Conservation (phyloP, 2,113 vertebrate species). For the Barnardius zonarius region DNA sequence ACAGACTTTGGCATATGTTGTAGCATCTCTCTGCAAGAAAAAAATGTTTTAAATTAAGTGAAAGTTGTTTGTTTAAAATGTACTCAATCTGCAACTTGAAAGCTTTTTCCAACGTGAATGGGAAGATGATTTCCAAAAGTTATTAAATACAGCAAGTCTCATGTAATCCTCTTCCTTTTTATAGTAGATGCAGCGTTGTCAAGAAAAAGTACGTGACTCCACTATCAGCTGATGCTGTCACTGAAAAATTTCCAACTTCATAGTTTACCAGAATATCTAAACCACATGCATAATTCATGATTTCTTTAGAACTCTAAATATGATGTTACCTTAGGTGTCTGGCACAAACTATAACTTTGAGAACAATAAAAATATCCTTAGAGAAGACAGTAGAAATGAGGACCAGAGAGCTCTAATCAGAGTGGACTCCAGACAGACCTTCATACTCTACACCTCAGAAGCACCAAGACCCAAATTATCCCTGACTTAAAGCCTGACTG, state of each 20-base stretch:
- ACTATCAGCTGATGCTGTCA: not conserved
- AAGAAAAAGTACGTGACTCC: not conserved
- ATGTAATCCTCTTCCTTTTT: not conserved
- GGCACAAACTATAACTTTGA: not conserved
- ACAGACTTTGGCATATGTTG: not conserved
- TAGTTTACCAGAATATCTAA: not conserved
- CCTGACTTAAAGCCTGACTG: not conserved
- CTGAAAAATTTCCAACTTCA: not conserved
- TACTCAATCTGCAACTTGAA: not conserved
- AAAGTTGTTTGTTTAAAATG: not conserved
- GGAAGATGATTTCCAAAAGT: not conserved
- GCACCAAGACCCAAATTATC: not conserved
- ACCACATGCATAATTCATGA: not conserved
- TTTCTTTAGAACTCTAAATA: not conserved
- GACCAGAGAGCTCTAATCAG: not conserved
- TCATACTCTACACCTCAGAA: not conserved
- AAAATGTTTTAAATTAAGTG: not conserved
- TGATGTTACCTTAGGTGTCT: not conserved
- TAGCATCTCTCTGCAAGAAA: not conserved
- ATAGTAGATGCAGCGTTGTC: not conserved
- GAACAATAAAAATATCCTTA: not conserved
- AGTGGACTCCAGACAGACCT: not conserved
- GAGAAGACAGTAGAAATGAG: not conserved
- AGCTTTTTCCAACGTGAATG: not conserved
- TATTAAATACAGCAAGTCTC: not conserved